Conservation (phyloP, 2,797 vertebrate genomes). For the Tadarida brasiliensis region DNA sequence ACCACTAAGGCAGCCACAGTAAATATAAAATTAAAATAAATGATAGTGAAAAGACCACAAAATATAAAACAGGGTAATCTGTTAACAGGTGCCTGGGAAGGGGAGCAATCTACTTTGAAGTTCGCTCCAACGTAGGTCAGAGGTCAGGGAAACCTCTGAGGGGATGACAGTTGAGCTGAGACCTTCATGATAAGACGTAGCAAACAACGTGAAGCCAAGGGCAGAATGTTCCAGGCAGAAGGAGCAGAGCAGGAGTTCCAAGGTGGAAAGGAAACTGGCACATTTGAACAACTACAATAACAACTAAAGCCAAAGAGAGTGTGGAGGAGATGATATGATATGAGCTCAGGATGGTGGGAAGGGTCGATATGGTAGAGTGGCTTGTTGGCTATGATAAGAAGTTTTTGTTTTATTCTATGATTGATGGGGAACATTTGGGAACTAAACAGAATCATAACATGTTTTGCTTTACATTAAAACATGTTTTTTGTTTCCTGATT, state of each 20-base stretch:
- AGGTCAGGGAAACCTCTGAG: background rate
- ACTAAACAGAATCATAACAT: background rate
- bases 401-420: slow-evolving; percentile 50
- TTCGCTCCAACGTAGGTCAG: background rate
- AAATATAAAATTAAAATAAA: slow-evolving; percentile 42
- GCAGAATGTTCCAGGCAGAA: background rate
- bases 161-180: background rate
- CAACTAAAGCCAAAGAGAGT: background rate
- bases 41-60: background rate
- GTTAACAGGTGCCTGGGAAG: background rate
- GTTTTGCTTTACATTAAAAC: background rate
- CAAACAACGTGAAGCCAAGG: background rate
- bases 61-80: background rate
- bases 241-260: background rate
- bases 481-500: background rate
- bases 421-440: background rate
- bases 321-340: background rate
- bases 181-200: background rate
- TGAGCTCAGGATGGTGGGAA: background rate
- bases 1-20: background rate
- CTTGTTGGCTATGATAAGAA: background rate
- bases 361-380: background rate
- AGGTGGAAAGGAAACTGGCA: background rate
- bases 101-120: background rate
- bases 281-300: background rate